phyloP scores from a whole-genome alignment of 2,797 vertebrate species.

The Cheirogaleus major region DNA sequence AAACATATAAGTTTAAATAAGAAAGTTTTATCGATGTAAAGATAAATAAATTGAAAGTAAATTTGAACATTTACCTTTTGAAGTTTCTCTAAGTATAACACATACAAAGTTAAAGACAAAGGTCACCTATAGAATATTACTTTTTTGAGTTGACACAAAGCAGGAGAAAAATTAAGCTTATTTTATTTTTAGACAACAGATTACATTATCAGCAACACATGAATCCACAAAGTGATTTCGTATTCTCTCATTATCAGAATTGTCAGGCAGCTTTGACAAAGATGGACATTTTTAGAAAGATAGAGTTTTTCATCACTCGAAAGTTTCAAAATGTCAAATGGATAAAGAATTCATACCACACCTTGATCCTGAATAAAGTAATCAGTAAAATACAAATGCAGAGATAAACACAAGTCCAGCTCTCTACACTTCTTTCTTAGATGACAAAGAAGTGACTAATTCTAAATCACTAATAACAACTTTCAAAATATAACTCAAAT shows the following conservation, averaged over 20 bases:
- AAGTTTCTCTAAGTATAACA: slow-evolving; percentile 1
- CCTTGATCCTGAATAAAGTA: slow-evolving; percentile 55
- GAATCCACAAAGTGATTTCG: slow-evolving; percentile 45
- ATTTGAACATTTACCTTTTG: slow-evolving; percentile 20
- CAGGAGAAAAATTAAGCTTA: slow-evolving; percentile 66
- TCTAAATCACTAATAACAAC: not conserved
- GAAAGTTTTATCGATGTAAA: not conserved
- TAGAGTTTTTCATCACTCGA: slow-evolving; percentile 81
- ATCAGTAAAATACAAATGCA: slow-evolving; percentile 72
- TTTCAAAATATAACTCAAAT: slow-evolving; percentile 22
- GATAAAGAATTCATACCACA: slow-evolving; percentile 76
- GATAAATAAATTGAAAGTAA: slow-evolving; percentile 15
- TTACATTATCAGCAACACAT: slow-evolving; percentile 69
- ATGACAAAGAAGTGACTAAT: slow-evolving; percentile 26
- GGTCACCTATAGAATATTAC: not conserved
- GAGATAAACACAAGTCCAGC: slow-evolving; percentile 61
- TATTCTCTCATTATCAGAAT: slow-evolving; percentile 68
- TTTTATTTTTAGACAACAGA: slow-evolving; percentile 80
- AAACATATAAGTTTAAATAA: slow-evolving; percentile 14
- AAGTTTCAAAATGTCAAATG: slow-evolving; percentile 64
- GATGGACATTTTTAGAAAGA: slow-evolving; percentile 70
- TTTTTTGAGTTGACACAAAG: not conserved
- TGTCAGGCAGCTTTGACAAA: slow-evolving; percentile 69
- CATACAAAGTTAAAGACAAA: not conserved
- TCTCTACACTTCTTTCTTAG: not conserved